Percentiles rank a stretch among this genome's conserved stretches.
Evolutionary conservation across 2,113 vertebrate species (phyloP).

Genomic region (Muscicapa adusta): DNA sequence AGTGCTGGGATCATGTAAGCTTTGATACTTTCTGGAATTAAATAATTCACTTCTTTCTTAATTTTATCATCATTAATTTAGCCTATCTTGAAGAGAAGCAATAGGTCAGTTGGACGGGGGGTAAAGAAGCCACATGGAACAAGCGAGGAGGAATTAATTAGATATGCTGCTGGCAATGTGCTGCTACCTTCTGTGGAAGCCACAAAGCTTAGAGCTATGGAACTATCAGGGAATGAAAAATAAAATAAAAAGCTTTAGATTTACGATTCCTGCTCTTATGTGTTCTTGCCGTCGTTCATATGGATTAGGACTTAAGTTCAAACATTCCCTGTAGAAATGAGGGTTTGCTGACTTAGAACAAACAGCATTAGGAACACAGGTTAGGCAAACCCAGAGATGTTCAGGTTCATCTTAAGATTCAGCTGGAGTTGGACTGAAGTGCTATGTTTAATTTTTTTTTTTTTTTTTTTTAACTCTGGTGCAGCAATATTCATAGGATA

Average conservation of each 20-base stretch:
- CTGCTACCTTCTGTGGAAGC: not conserved
- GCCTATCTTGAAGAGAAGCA: not conserved
- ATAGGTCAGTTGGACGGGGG: not conserved
- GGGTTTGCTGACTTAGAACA: conserved; percentile 2
- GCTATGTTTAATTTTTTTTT: not conserved
- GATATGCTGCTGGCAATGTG: not conserved
- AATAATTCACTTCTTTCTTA: conserved; percentile 1
- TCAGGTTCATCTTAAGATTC: not conserved
- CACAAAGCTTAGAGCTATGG: conserved; percentile 14
- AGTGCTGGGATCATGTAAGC: not conserved
- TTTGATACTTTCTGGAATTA: not conserved
- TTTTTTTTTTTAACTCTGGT: not conserved
- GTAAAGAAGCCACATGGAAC: not conserved
- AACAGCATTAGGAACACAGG: conserved; percentile 1
- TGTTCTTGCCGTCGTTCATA: not conserved
- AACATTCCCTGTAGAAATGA: not conserved
- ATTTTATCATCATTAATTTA: not conserved
- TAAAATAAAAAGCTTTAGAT: conserved; percentile 36
- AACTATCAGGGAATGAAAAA: conserved; percentile 4
- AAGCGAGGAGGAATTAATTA: not conserved
- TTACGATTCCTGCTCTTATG: not conserved
- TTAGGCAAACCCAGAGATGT: not conserved
- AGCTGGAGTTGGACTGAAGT: not conserved
- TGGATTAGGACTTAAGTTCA: conserved; percentile 22
- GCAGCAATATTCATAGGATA: not conserved